Conservation (phyloP, 2,113 vertebrate species). For the Lutjanus erythropterus region DNA sequence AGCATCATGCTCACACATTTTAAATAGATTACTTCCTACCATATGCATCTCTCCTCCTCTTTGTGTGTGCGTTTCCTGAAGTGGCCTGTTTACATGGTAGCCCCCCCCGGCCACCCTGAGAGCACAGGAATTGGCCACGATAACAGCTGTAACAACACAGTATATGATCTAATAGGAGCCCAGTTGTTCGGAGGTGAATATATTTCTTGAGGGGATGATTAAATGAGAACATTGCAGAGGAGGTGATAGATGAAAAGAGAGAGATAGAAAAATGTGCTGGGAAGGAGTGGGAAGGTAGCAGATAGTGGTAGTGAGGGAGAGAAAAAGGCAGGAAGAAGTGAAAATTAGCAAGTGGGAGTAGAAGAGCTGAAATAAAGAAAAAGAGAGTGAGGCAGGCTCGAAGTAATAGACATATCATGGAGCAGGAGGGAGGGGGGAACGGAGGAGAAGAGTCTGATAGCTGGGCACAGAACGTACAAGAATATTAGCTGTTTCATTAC, state of each 20-base stretch:
- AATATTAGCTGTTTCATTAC: slow-evolving; percentile 79
- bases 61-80: slow-evolving; percentile 41
- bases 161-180: slow-evolving; percentile 77
- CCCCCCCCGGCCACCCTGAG: slow-evolving; percentile 58
- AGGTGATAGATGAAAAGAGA: slow-evolving; percentile 84
- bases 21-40: slow-evolving; percentile 24
- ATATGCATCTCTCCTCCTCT: slow-evolving; percentile 25
- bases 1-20: slow-evolving; percentile 4
- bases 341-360: slow-evolving; percentile 82
- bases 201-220: slow-evolving; percentile 86
- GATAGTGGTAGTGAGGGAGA: slow-evolving; percentile 69
- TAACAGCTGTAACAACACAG: slow-evolving; percentile 76
- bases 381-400: slow-evolving; percentile 50
- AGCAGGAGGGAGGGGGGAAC: slow-evolving; percentile 22
- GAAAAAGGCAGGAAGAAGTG: slow-evolving; percentile 70
- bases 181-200: slow-evolving; percentile 81
- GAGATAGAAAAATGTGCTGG: slow-evolving; percentile 77
- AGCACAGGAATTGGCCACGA: slow-evolving; percentile 72
- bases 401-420: slow-evolving; percentile 68
- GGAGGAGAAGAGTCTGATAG: slow-evolving; percentile 58
- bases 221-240: slow-evolving; percentile 87
- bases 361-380: slow-evolving; percentile 65
- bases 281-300: slow-evolving; percentile 77
- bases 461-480: slow-evolving; percentile 44
- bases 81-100: slow-evolving; percentile 47